Evolutionary conservation across 2,797 vertebrate genomes (phyloP).

Genomic region (Lepus oiostolus): DNA sequence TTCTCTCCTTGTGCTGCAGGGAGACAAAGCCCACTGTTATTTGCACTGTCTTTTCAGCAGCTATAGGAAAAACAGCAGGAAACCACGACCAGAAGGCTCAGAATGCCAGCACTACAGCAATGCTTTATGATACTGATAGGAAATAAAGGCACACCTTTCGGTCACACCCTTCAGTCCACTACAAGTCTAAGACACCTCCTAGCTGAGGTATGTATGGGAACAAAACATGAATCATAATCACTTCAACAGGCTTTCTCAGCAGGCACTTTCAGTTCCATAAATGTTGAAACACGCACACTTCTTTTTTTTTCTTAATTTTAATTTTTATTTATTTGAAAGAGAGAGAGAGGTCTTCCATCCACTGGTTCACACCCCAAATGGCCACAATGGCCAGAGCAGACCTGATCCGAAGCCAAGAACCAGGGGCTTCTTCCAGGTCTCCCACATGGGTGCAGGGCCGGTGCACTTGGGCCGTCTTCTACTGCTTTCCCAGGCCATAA

Average conservation of each 20-base stretch:
- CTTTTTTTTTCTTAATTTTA: background rate
- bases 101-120: background rate
- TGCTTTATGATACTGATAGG: constrained; percentile 16
- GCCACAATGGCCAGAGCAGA: too few relatives aligned
- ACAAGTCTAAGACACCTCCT: constrained; percentile 48
- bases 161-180: constrained; percentile 57
- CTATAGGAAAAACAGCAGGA: background rate
- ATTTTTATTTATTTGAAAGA: too few relatives aligned
- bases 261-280: background rate
- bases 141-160: constrained; percentile 62
- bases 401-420: too few relatives aligned
- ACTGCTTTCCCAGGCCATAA: too few relatives aligned
- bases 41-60: background rate
- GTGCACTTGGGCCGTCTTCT: too few relatives aligned
- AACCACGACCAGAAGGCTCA: constrained; percentile 44
- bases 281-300: constrained; percentile 12
- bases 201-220: constrained; percentile 43
- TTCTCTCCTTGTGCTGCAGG: background rate
- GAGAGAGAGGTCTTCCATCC: too few relatives aligned
- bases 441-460: too few relatives aligned
- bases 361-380: too few relatives aligned
- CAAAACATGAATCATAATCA: constrained; percentile 57
- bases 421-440: too few relatives aligned
- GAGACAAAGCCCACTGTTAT: background rate
- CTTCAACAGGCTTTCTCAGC: background rate